Percentiles rank a stretch among this genome's conserved stretches.
Evolutionary conservation across 2,113 vertebrate genomes (phyloP).

Genomic region (Pseudolaguvia tuberculata): DNA sequence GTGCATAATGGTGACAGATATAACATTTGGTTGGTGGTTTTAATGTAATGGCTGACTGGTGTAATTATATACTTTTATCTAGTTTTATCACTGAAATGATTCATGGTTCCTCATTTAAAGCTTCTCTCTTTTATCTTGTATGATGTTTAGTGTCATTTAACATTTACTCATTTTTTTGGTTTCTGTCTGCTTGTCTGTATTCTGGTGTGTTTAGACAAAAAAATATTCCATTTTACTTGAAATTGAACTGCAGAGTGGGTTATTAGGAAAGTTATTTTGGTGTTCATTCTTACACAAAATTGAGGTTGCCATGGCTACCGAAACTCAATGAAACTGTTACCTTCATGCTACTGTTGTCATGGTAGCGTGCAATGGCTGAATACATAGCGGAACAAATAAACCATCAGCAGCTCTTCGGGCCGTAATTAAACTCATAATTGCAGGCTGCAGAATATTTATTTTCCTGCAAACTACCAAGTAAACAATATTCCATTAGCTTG

Average conservation of each 20-base stretch:
- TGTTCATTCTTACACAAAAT: slow-evolving; percentile 32
- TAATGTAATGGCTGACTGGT: too few species aligned
- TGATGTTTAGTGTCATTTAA: slow-evolving; percentile 34
- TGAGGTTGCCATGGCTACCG: slow-evolving; percentile 48
- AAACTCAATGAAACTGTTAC: slow-evolving; percentile 32
- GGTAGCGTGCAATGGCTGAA: slow-evolving; percentile 34
- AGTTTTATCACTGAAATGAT: not conserved
- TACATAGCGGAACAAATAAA: not conserved
- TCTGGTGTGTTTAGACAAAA: not conserved
- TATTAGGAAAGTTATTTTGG: slow-evolving; percentile 34
- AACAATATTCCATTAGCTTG: not conserved
- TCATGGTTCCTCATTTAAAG: not conserved
- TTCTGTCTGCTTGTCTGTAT: slow-evolving; percentile 40
- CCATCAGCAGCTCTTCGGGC: not conserved
- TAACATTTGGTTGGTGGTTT: too few species aligned
- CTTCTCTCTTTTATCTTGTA: slow-evolving; percentile 16
- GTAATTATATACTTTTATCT: not conserved
- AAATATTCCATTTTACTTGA: not conserved
- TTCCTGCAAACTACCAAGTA: not conserved
- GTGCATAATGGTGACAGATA: too few species aligned
- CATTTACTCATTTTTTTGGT: slow-evolving; percentile 24
- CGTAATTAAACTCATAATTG: not conserved
- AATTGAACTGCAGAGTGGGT: not conserved
- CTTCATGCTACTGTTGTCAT: slow-evolving; percentile 42
- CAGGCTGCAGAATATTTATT: not conserved